Percentiles rank a stretch among this genome's conserved stretches.
Evolutionary conservation across 2,888 invertebrate genomes (phyloP).

Genomic region (Ganaspis brasiliensis): DNA sequence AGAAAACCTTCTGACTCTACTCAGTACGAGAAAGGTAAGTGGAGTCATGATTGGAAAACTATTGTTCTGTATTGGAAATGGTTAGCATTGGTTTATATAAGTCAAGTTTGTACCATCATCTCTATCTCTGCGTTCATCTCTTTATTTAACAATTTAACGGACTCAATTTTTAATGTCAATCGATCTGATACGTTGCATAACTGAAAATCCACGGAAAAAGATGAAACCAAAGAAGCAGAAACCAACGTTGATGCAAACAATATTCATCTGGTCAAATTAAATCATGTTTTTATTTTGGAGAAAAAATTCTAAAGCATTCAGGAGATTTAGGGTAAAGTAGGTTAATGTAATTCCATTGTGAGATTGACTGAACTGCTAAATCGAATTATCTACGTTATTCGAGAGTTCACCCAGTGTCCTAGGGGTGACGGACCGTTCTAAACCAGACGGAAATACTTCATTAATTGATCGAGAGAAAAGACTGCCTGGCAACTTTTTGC

Average conservation of each 20-base stretch:
- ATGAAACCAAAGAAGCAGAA: not conserved
- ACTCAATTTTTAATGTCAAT: too few relatives aligned
- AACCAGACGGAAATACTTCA: constrained; percentile 22
- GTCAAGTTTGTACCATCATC: too few relatives aligned
- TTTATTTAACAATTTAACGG: too few relatives aligned
- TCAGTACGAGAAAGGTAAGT: too few relatives aligned
- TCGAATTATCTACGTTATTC: constrained; percentile 15
- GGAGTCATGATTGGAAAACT: too few relatives aligned
- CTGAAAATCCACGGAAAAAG: too few relatives aligned
- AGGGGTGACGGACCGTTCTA: constrained; percentile 1
- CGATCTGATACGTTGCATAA: too few relatives aligned
- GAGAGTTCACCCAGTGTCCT: constrained; percentile 4
- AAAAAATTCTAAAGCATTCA: not conserved
- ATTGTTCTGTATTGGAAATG: too few relatives aligned
- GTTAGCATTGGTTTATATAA: too few relatives aligned
- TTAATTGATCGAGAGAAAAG: constrained; percentile 33
- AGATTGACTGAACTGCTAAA: constrained; percentile 20
- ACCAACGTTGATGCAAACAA: not conserved
- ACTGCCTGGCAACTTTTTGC: not conserved
- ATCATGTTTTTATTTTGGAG: not conserved
- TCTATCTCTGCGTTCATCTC: too few relatives aligned
- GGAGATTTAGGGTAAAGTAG: constrained; percentile 17
- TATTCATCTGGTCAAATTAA: too few relatives aligned
- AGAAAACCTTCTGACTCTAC: too few relatives aligned
- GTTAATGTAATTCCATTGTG: constrained; percentile 11